Base-by-base conservation (phyloP, 2,797 vertebrate genomes). In the Orientallactaga sibirica region DNA sequence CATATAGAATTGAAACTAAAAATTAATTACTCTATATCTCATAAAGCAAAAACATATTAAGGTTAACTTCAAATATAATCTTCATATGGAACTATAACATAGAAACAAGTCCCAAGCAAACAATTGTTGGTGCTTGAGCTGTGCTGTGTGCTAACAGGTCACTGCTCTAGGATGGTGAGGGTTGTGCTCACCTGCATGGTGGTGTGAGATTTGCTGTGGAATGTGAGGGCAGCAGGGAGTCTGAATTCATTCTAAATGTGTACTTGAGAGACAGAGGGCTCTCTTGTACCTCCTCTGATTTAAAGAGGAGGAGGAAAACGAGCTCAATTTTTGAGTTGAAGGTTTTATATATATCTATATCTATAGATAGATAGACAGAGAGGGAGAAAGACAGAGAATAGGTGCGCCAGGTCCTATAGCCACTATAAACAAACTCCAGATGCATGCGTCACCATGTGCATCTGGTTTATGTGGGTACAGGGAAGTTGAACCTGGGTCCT, bases 71-170 rank as follows among this genome's bases (percentile, higher is more conserved):
- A 68, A 75, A 22, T 91, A 41, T 79, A 68, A 62, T 78, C 43
- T 86, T 92, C 77, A 68, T 84, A 66, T 25, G 70, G 33, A 92
- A 91, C 9, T 55, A 48, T 1, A 70, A 37, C 71, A 27, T 70
- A 43, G 58, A 74, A 88, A 82, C 84, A 55, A 94, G 22, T 19
- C 18, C 19, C 61, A 79, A 91, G 76, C 24, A 76, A 90, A 64
- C 29, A 64, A 41, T 90, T 88, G 74, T 62, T 33, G 55, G 80
- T 80, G n/a, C 5, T 19, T 20, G 33, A 84, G 25, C 5, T 68
- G 2, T 74, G 4, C 61, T 83, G 41, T 18, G 79, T 25, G 18
- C 37, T 71, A 29, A 8, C 74, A 52, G 66, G 52, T 25, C 74
- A 12, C 43, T 11, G 12, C 9, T 27, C 25, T 29, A 58, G 79